These are phyloP conservation scores for Cydia pomonella DNA, from an alignment of 1,140 invertebrate genomes.

Conservation along the genomic window DNA sequence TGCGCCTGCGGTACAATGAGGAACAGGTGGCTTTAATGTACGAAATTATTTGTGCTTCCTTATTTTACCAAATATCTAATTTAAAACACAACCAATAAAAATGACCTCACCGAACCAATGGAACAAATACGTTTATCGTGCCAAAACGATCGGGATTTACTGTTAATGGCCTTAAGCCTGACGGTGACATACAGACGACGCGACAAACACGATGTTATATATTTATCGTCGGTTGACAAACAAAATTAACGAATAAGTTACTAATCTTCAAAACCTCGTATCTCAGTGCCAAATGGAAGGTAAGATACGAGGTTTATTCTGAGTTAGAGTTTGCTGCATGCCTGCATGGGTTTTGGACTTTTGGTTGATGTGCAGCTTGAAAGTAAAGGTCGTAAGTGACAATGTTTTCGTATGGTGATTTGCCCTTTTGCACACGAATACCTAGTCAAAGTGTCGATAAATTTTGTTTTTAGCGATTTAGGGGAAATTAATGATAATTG, in stretches of 20 bases:
- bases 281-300: not conserved
- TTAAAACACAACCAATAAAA: not conserved
- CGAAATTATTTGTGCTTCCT: too few species aligned
- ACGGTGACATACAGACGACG: not conserved
- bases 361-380: not conserved
- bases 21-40: too few species aligned
- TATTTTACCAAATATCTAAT: too few species aligned
- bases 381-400: not conserved
- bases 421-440: not conserved
- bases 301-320: not conserved
- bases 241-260: not conserved
- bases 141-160: constrained; percentile 13
- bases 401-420: not conserved
- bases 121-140: constrained; percentile 3
- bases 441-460: not conserved
- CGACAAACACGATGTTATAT: not conserved
- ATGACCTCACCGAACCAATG: not conserved
- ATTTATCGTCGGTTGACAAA: not conserved
- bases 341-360: too few species aligned
- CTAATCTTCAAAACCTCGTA: not conserved
- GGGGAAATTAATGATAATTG: constrained; percentile 24
- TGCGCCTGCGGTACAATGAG: too few species aligned
- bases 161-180: not conserved
- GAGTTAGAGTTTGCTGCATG: too few species aligned
- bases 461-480: not conserved